Evolutionary conservation across 2,888 invertebrate genomes (phyloP).

Genomic region (Pyrocoelia pectoralis): DNA sequence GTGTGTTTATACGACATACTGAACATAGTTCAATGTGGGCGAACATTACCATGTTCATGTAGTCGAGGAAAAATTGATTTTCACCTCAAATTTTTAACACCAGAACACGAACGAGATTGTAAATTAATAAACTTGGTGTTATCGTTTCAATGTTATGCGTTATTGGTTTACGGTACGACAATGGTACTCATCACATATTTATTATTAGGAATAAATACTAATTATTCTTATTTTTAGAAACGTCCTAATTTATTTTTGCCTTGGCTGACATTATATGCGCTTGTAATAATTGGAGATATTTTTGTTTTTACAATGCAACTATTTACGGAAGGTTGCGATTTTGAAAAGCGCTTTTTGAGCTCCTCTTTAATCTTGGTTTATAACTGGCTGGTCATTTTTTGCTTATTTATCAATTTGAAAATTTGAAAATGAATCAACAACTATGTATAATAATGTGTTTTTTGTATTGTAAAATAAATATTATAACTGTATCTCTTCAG

Average conservation of each 20-base stretch:
- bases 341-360: slow-evolving; percentile 48
- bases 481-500: no score
- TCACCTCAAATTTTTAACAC: slow-evolving; percentile 44
- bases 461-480: no score
- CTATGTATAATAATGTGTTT: no score
- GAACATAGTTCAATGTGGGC: slow-evolving; percentile 52
- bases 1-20: slow-evolving; percentile 53
- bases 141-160: slow-evolving; percentile 54
- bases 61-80: slow-evolving; percentile 47
- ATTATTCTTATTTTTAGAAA: slow-evolving; percentile 43
- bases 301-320: slow-evolving; percentile 47
- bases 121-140: slow-evolving; percentile 54
- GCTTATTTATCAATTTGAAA: slow-evolving; percentile 47
- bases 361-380: slow-evolving; percentile 53
- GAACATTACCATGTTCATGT: slow-evolving; percentile 50
- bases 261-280: slow-evolving; percentile 52
- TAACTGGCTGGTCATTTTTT: slow-evolving; percentile 56
- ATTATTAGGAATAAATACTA: no score
- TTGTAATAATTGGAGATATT: slow-evolving; percentile 53
- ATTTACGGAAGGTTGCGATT: slow-evolving; percentile 48
- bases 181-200: slow-evolving; percentile 45
- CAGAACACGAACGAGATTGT: slow-evolving; percentile 54
- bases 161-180: slow-evolving; percentile 51
- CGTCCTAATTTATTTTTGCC: slow-evolving; percentile 54
- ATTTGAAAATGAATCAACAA: neutral